Evolutionary conservation across 2,888 invertebrate genomes (phyloP).

Genomic region (Mythimna impura): DNA sequence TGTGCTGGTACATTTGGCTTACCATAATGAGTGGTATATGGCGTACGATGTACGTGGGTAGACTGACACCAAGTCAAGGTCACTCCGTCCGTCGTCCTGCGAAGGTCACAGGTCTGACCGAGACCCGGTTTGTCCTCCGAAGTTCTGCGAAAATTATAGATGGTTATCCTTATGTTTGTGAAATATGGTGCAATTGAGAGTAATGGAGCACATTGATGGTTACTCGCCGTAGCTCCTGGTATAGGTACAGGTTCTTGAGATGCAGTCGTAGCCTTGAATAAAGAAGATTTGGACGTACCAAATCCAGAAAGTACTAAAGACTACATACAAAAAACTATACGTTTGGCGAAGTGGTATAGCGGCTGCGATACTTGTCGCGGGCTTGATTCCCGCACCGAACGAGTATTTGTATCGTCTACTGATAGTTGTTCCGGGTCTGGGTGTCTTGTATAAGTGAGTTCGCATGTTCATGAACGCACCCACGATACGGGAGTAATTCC

Average conservation of each 20-base stretch:
- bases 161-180: constrained; percentile 54
- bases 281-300: background rate
- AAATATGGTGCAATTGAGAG: constrained; percentile 48
- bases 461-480: too few species aligned
- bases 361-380: too few species aligned
- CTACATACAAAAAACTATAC: background rate
- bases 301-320: background rate
- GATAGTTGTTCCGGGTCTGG: too few species aligned
- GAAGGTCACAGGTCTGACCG: constrained; percentile 69
- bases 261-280: background rate
- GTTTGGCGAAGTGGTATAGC: too few species aligned
- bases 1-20: constrained; percentile 60
- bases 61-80: constrained; percentile 74
- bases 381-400: too few species aligned
- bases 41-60: constrained; percentile 69
- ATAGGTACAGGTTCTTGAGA: constrained; percentile 19
- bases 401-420: too few species aligned
- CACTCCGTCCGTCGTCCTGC: constrained; percentile 64
- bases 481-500: too few species aligned
- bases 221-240: constrained; percentile 33
- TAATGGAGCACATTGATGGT: constrained; percentile 43
- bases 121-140: constrained; percentile 59
- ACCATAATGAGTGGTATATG: constrained; percentile 67
- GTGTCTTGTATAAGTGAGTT: too few species aligned
- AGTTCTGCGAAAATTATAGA: constrained; percentile 58